These are phyloP conservation scores for Gortyna flavago DNA, from an alignment of 2,888 invertebrate species.

Conservation along the genomic window DNA sequence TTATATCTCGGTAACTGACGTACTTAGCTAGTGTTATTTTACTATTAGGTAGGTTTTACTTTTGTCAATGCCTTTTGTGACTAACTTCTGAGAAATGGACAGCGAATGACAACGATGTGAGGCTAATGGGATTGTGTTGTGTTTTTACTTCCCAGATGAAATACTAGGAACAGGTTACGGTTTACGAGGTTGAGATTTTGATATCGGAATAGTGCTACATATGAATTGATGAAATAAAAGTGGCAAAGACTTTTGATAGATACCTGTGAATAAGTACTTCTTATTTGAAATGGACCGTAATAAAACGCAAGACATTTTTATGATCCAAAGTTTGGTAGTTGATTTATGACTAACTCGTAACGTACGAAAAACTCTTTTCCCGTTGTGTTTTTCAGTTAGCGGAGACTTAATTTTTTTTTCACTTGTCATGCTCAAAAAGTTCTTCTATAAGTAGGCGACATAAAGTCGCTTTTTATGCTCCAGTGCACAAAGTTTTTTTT, in stretches of 20 bases:
- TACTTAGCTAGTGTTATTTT: conserved; percentile 40
- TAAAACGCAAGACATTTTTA: conserved; percentile 10
- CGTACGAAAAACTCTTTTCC: not conserved
- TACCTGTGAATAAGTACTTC: not conserved
- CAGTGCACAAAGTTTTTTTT: too few species aligned
- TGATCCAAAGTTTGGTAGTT: not conserved
- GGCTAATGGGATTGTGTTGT: not conserved
- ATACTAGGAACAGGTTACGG: not conserved
- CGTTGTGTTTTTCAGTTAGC: not conserved
- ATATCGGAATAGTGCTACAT: not conserved
- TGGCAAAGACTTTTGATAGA: not conserved
- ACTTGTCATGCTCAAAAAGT: too few species aligned
- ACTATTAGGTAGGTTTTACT: conserved; percentile 13
- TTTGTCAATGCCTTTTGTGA: conserved; percentile 1
- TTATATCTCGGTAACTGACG: conserved; percentile 52
- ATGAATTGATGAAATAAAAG: not conserved
- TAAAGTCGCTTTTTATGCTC: too few species aligned
- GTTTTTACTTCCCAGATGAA: not conserved
- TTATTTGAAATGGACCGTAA: conserved; percentile 1
- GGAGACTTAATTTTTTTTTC: too few species aligned
- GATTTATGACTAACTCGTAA: not conserved
- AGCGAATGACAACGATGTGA: not conserved
- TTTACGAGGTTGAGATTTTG: not conserved
- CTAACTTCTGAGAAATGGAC: not conserved
- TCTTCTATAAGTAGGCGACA: too few species aligned